phyloP scores from a whole-genome alignment of 2,888 invertebrate species.

The Masnerella sp. region DNA sequence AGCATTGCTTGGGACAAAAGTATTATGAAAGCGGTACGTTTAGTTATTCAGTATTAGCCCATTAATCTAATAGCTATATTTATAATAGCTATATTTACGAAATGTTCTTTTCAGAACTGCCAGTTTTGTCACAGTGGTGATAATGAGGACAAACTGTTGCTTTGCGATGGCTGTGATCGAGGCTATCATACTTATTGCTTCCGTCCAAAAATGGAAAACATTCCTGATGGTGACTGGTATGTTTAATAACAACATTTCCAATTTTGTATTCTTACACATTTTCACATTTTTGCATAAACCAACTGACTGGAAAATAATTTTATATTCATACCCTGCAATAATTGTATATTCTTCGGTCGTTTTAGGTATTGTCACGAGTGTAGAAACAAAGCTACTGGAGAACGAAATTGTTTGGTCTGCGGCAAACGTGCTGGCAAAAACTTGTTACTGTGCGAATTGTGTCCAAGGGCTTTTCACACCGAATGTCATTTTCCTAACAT shows the following conservation, averaged over 20 bases:
- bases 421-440: constrained; percentile 85
- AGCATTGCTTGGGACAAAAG: constrained; percentile 99
- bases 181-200: constrained; percentile 99
- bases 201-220: constrained; percentile 96
- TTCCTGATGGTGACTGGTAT: constrained; percentile 98
- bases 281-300: neutral
- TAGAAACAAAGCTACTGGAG: constrained; percentile 94
- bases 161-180: constrained; percentile 98
- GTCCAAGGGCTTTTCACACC: constrained; percentile 94
- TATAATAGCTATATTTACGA: too few species aligned
- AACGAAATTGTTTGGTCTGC: constrained; percentile 96
- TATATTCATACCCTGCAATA: too few species aligned
- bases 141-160: constrained; percentile 94
- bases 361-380: constrained; percentile 96
- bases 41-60: neutral
- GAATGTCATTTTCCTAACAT: constrained; percentile 95
- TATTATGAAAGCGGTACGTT: constrained; percentile 98
- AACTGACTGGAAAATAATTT: too few species aligned
- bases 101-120: constrained; percentile 90
- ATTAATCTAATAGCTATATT: neutral
- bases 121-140: constrained; percentile 98
- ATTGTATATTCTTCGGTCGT: constrained; percentile 12
- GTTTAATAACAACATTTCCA: too few species aligned
- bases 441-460: constrained; percentile 92
- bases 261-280: too few species aligned